Evolutionary conservation across 2,113 vertebrate genomes (phyloP), one percentile per base, ranked within the genome.

Genomic region (Suncus etruscus): DNA sequence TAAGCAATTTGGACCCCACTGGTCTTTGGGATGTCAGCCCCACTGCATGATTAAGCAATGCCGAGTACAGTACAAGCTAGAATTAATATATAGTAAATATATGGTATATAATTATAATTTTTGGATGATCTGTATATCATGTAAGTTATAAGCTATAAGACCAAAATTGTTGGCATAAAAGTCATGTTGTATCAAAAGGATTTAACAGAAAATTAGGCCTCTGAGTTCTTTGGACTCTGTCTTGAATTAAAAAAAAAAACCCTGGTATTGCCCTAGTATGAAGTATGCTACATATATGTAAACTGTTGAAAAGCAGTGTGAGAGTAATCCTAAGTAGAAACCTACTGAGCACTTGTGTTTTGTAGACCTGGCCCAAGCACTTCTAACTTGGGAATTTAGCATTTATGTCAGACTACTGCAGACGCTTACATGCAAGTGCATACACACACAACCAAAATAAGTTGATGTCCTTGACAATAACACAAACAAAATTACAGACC

Each of bases 251-350:
- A 32, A 66, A 66, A 47, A 63, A 54, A 63, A 54, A 24, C 29
- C 25, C 1, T 0, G 5, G 11, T 24, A 0, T 6, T 10, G 39
- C 15, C 7, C 51, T 29, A 2, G 1, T 16, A 2, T 7, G 16
- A 68, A 39, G 54, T 68, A 3, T 16, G 75, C 75, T 87, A 1
- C 14, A 11, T 18, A 0, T 4, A 0, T 20, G 5, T 39, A 47
- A 75, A 83, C 1, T 2, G n/a, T n/a, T 50, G 18, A 20, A 8
- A 6, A 45, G 9, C 16, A 27, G 3, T 39, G 0, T n/a, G 24
- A 63, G 22, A 58, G 29, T 1, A 4, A 29, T 4, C 6, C 22
- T 11, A 11, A 24, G 27, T 11, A 47, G 50, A 83, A 72, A 4
- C 45, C 50, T 25, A 2, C 25, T 4, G 2, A 63, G 32, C 31